phyloP scores from a whole-genome alignment of 1,140 invertebrate species.

The Conus ventricosus region DNA sequence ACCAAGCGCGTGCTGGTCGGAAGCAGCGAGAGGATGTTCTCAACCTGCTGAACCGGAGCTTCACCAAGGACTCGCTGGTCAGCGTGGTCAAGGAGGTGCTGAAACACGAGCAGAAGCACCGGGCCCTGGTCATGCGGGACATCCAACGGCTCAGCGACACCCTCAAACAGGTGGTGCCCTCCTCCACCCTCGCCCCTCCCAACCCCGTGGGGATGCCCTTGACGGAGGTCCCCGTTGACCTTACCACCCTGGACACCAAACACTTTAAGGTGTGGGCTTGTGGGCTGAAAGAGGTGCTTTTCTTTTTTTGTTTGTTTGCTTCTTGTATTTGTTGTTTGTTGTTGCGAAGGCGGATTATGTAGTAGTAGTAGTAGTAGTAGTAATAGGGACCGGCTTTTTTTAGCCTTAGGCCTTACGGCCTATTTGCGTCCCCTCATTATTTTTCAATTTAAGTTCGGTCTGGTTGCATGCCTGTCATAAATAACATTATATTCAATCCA shows the following conservation, averaged over 20 bases:
- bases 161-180: background rate
- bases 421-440: too few species aligned
- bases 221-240: background rate
- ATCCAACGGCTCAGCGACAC: constrained; percentile 16
- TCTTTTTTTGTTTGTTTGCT: too few species aligned
- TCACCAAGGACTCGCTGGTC: constrained; percentile 15
- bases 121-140: constrained; percentile 29
- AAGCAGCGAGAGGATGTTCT: constrained; percentile 19
- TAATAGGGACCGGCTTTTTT: too few species aligned
- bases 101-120: constrained; percentile 33
- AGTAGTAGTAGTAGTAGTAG: too few species aligned
- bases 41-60: background rate
- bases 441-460: too few species aligned
- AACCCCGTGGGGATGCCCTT: background rate
- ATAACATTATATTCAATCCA: too few species aligned
- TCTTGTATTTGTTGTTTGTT: too few species aligned
- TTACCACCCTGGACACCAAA: constrained; percentile 27
- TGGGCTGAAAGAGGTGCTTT: too few species aligned
- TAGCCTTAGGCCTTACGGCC: too few species aligned
- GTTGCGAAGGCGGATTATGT: too few species aligned
- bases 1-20: background rate
- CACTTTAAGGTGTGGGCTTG: constrained; percentile 26
- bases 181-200: background rate
- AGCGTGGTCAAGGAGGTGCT: constrained; percentile 26
- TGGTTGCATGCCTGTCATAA: too few species aligned